These are phyloP conservation scores for Phengaris arion DNA, from an alignment of 2,888 invertebrate genomes.

Conservation along the genomic window DNA sequence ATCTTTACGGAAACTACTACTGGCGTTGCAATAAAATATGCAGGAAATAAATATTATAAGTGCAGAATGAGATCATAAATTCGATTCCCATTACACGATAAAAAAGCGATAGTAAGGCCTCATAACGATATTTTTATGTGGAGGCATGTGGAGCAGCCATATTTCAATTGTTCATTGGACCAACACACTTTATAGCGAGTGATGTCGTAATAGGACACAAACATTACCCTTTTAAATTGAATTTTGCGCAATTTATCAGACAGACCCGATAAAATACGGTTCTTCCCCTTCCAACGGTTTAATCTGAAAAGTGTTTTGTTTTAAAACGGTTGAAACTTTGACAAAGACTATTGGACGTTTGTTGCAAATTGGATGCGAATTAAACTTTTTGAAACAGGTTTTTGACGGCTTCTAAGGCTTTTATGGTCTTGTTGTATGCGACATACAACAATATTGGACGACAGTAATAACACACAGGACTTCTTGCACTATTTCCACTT, in stretches of 20 bases:
- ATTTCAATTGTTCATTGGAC: conserved; percentile 70
- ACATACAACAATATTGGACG: background rate
- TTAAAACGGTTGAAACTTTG: conserved; percentile 24
- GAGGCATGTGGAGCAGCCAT: conserved; percentile 57
- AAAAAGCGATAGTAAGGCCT: conserved; percentile 26
- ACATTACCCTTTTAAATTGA: conserved; percentile 77
- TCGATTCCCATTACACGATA: conserved; percentile 13
- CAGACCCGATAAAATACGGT: conserved; percentile 62
- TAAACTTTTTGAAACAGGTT: conserved; percentile 1
- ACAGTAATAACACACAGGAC: too few species aligned
- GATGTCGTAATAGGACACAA: conserved; percentile 73
- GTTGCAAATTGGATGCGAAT: conserved; percentile 4
- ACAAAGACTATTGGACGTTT: conserved; percentile 19
- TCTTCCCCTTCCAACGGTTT: conserved; percentile 56
- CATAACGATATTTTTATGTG: conserved; percentile 57
- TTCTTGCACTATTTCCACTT: too few species aligned
- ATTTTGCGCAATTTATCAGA: conserved; percentile 72
- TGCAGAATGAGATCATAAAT: conserved; percentile 5
- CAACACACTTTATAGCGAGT: conserved; percentile 69
- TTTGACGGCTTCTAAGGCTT: background rate
- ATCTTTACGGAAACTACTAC: too few species aligned
- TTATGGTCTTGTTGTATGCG: background rate
- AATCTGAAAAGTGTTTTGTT: conserved; percentile 57
- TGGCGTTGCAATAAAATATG: background rate
- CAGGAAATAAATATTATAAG: conserved; percentile 13